phyloP scores from a whole-genome alignment of 2,888 invertebrate genomes.

The Globia sparganii region DNA sequence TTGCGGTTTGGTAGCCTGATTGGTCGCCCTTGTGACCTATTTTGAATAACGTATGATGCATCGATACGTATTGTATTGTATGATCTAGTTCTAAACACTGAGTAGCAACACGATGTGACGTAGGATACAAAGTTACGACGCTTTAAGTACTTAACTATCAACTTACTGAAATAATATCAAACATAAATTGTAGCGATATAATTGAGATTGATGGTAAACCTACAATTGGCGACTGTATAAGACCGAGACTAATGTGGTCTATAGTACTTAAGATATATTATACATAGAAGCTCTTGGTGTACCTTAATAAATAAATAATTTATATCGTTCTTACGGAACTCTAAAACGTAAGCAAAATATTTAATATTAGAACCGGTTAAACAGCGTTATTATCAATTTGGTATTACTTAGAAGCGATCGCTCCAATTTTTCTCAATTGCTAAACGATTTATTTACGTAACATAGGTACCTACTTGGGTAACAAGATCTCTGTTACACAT shows the following conservation, averaged over 20 bases:
- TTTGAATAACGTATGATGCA: neutral
- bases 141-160: neutral
- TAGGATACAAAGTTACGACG: neutral
- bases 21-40: neutral
- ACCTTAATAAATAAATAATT: too few relatives aligned
- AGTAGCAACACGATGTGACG: neutral
- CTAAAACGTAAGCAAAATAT: constrained; percentile 49
- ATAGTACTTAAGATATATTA: too few relatives aligned
- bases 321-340: constrained; percentile 16
- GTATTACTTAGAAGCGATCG: constrained; percentile 59
- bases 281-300: too few relatives aligned
- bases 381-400: constrained; percentile 42
- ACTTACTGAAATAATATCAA: neutral
- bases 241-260: too few relatives aligned
- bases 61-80: neutral
- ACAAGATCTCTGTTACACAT: constrained; percentile 63
- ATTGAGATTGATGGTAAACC: too few relatives aligned
- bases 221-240: too few relatives aligned
- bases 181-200: too few relatives aligned
- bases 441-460: constrained; percentile 62
- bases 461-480: constrained; percentile 46
- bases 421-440: constrained; percentile 64
- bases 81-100: neutral
- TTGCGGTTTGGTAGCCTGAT: neutral
- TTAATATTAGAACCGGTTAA: constrained; percentile 60